Conservation (phyloP, 2,888 invertebrate genomes). For the Herminia tarsipennalis region DNA sequence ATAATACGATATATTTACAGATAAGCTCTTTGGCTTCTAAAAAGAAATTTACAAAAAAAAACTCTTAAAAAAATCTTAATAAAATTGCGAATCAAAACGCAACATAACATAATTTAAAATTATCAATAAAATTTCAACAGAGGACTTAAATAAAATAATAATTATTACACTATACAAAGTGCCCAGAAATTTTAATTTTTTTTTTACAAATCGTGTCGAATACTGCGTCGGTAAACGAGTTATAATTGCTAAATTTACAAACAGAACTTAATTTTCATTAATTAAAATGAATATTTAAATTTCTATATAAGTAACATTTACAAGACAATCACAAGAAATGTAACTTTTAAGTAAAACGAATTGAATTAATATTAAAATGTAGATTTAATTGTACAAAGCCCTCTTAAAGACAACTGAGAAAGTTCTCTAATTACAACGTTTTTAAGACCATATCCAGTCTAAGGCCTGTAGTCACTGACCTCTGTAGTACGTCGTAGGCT, state of each 20-base stretch:
- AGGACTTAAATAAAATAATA: slow-evolving; percentile 60
- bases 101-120: slow-evolving; percentile 81
- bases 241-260: slow-evolving; percentile 62
- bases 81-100: slow-evolving; percentile 72
- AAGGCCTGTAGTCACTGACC: too few species aligned
- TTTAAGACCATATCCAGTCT: neutral
- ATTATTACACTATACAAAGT: slow-evolving; percentile 49
- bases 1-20: slow-evolving; percentile 72
- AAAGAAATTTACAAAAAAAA: slow-evolving; percentile 71
- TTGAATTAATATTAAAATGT: slow-evolving; percentile 26
- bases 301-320: slow-evolving; percentile 44
- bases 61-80: slow-evolving; percentile 51
- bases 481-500: too few species aligned
- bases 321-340: slow-evolving; percentile 36
- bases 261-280: slow-evolving; percentile 26
- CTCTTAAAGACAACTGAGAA: slow-evolving; percentile 32
- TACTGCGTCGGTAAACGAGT: slow-evolving; percentile 52
- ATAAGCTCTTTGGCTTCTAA: slow-evolving; percentile 84
- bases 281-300: slow-evolving; percentile 24
- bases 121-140: slow-evolving; percentile 80
- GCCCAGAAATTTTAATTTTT: slow-evolving; percentile 31
- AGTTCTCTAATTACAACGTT: slow-evolving; percentile 15
- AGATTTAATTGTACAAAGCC: slow-evolving; percentile 39
- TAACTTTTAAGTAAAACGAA: slow-evolving; percentile 39
- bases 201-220: slow-evolving; percentile 43